phyloP scores from a whole-genome alignment of 2,797 vertebrate genomes.

The Trematomus bernacchii region DNA sequence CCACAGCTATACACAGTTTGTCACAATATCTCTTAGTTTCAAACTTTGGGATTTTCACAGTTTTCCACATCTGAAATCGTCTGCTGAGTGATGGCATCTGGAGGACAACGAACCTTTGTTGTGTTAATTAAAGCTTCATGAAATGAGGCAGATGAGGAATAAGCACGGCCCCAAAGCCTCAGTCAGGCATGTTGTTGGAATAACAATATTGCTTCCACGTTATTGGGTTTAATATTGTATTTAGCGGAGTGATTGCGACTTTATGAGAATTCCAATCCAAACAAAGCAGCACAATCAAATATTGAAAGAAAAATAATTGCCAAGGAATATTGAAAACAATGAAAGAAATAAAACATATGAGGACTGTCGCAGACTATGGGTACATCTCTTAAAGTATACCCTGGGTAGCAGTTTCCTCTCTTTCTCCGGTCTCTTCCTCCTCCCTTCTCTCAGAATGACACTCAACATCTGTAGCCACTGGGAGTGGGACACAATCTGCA shows the following conservation, averaged over 20 bases:
- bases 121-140: constrained; percentile 50
- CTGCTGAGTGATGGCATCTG: constrained; percentile 33
- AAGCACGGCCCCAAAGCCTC: constrained; percentile 21
- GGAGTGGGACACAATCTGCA: constrained; percentile 73
- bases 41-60: neutral
- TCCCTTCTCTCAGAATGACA: constrained; percentile 50
- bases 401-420: constrained; percentile 41
- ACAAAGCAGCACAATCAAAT: constrained; percentile 30
- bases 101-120: constrained; percentile 51
- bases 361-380: constrained; percentile 11
- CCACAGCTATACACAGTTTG: neutral
- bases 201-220: constrained; percentile 48
- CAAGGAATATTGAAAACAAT: constrained; percentile 19
- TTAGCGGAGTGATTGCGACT: constrained; percentile 23
- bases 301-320: constrained; percentile 29
- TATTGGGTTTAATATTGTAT: constrained; percentile 57
- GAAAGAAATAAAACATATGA: neutral
- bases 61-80: constrained; percentile 1
- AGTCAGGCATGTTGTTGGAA: constrained; percentile 38
- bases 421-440: constrained; percentile 6
- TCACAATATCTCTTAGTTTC: neutral
- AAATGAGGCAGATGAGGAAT: constrained; percentile 44
- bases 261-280: constrained; percentile 39
- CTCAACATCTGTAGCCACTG: constrained; percentile 70
- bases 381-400: constrained; percentile 66